Conservation (phyloP, 2,113 vertebrate genomes). For the Sapajus apella region DNA sequence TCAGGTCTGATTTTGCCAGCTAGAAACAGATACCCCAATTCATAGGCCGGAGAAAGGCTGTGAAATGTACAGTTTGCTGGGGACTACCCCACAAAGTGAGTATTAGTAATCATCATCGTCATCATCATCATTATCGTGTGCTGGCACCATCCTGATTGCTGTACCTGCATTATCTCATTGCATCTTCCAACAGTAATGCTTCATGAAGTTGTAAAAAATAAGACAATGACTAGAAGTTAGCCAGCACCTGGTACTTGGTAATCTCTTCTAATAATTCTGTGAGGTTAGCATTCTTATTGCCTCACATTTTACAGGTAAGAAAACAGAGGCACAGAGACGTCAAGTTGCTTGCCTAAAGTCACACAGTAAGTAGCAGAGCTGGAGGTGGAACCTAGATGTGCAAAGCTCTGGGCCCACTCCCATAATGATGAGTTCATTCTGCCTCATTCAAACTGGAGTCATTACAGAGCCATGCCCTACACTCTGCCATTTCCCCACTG, state of each 20-base stretch:
- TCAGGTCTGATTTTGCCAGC: not conserved
- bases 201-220: not conserved
- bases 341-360: not conserved
- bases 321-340: conserved; percentile 4
- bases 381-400: not conserved
- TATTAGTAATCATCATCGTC: not conserved
- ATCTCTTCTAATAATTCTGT: not conserved
- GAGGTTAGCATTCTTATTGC: not conserved
- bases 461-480: not conserved
- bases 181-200: not conserved
- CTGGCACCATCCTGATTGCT: not conserved
- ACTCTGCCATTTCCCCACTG: fast-evolving
- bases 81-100: not conserved
- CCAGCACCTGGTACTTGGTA: not conserved
- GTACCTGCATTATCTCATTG: not conserved
- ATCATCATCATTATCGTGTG: not conserved
- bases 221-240: not conserved
- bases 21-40: not conserved
- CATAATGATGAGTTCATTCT: not conserved
- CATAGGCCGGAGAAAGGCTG: not conserved
- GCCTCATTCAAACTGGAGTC: not conserved
- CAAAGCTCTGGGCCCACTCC: not conserved
- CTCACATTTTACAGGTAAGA: not conserved
- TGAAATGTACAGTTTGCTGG: not conserved
- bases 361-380: not conserved